Evolutionary conservation across 2,888 invertebrate genomes (phyloP), one percentile per base, ranked within the genome.

Genomic region (Osedax frankpressi): DNA sequence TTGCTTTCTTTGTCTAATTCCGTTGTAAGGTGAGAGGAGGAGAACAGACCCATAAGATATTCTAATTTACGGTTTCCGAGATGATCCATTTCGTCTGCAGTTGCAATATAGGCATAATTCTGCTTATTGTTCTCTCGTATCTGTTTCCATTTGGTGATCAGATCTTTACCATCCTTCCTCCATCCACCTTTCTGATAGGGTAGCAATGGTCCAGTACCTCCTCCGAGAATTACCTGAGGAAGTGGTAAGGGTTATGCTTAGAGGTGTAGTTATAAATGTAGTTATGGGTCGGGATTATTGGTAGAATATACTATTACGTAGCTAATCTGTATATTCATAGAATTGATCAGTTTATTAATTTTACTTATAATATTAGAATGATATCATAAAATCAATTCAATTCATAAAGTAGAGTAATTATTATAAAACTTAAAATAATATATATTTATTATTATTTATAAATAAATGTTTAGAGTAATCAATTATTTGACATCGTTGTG

Each of bases 141-240:
- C 44, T 44, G 44, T 19, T 44, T 44, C 44, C 44, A 44, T 19
- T 44, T 19, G 44, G 44, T 19, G 6, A 44, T 44, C 69, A 69
- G 29, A 29, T 69, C 24, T 28, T 29, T 27, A 28, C 29, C 29
- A 28, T 69, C 69, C n/a, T 69, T 69, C 69, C 69, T 26, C 26
- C n/a, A 28, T 26, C 69, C 69, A 69, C 69, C 69, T 24, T 11
- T 24, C 28, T n/a, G 28, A 24, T 27, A 70, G 19, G 77, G 75
- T n/a, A 74, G 14, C 25, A 78, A 78, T 25, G 30, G 72, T 28
- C 28, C 24, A 26, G 74, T 60, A 27, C 78, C 78, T 25, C 78
- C 78, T 28, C 77, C 78, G 2, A 78, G 60, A 24, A 77, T 71
- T 28, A 78, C 78, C 77, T 77, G 62, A n/a, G n/a, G n/a, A n/a